Percentiles rank a stretch among this genome's conserved stretches.
These are phyloP conservation scores for Miniopterus natalensis DNA, from an alignment of 2,113 vertebrate species.

Conservation along the genomic window DNA sequence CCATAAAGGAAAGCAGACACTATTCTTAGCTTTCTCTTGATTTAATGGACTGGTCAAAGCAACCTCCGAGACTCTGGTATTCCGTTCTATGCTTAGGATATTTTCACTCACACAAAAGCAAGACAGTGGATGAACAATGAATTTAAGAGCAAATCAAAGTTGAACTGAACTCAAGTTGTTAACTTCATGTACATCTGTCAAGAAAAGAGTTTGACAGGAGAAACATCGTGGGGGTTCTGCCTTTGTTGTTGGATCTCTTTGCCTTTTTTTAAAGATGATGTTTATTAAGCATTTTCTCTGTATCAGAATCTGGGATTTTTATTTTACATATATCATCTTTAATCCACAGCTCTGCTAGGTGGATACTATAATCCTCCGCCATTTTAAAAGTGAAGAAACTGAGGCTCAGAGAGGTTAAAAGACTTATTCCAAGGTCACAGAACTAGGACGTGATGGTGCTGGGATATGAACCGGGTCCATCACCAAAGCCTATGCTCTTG, in stretches of 20 bases:
- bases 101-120: background rate
- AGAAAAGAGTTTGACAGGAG: background rate
- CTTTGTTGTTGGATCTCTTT: background rate
- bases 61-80: background rate
- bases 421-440: background rate
- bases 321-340: background rate
- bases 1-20: background rate
- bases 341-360: background rate
- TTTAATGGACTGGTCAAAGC: background rate
- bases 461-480: background rate
- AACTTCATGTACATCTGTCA: background rate
- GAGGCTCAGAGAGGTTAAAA: background rate
- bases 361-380: too few species aligned
- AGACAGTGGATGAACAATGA: background rate
- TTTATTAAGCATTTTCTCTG: background rate
- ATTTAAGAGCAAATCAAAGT: constrained; percentile 17
- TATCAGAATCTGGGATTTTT: background rate
- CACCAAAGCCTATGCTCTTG: background rate
- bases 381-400: background rate
- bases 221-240: background rate
- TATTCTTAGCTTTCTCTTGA: background rate
- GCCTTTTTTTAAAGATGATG: background rate
- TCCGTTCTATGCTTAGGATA: background rate
- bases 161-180: constrained; percentile 42
- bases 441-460: background rate